phyloP scores from a whole-genome alignment of 2,113 vertebrate species.

The Litocranius walleri region DNA sequence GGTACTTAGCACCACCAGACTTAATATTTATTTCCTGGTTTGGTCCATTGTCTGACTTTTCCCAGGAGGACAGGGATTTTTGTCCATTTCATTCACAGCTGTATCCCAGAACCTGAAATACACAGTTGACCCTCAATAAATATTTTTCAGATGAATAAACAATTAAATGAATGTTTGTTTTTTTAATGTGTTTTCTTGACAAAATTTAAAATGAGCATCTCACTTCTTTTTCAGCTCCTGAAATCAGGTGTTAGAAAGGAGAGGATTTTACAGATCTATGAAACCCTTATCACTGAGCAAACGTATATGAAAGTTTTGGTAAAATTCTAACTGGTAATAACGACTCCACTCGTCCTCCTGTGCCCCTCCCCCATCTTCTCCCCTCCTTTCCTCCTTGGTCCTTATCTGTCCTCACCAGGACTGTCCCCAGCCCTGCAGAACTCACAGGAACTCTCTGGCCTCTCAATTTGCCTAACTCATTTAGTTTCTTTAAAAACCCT shows the following conservation, averaged over 20 bases:
- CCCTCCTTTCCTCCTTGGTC: no score
- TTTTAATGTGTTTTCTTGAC: background rate
- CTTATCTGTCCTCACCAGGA: background rate
- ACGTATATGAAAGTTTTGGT: background rate
- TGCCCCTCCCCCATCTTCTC: background rate
- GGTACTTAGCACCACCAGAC: background rate
- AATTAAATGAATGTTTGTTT: background rate
- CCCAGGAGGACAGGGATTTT: background rate
- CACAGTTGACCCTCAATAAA: background rate
- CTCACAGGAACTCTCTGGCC: background rate
- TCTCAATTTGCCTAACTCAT: background rate
- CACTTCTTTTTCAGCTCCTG: background rate
- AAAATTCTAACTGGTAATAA: background rate
- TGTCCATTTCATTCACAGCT: background rate
- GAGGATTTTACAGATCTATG: background rate
- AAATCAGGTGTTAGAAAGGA: background rate
- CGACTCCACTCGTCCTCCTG: background rate
- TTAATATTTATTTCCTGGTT: background rate
- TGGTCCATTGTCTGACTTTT: background rate
- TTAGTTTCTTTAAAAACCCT: background rate
- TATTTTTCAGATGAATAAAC: background rate
- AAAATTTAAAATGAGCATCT: background rate
- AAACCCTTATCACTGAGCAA: background rate
- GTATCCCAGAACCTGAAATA: background rate
- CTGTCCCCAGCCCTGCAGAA: background rate